phyloP scores from a whole-genome alignment of 2,797 vertebrate genomes.

The Vultur gryphus region DNA sequence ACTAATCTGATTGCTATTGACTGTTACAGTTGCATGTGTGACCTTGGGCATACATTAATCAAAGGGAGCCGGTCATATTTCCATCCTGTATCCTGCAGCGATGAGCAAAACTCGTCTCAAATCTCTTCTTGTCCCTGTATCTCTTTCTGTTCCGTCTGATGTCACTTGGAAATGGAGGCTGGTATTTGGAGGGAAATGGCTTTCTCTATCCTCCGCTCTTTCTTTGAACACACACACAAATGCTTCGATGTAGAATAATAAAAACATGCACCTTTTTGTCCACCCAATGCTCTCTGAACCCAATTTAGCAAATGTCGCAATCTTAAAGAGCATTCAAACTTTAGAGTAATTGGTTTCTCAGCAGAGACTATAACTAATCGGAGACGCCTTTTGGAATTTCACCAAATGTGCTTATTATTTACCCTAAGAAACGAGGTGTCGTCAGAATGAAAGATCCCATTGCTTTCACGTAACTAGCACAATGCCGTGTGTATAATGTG shows the following conservation, averaged over 20 bases:
- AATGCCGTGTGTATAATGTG: not conserved
- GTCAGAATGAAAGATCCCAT: not conserved
- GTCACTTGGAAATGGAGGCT: not conserved
- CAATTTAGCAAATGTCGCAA: not conserved
- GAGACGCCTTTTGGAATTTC: not conserved
- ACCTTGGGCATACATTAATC: conserved; percentile 66
- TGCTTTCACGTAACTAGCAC: not conserved
- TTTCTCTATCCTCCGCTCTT: not conserved
- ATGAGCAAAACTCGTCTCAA: conserved; percentile 1
- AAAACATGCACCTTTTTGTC: not conserved
- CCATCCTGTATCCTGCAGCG: not conserved
- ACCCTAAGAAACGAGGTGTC: not conserved
- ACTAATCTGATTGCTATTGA: conserved; percentile 70
- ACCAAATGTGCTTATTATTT: conserved; percentile 9
- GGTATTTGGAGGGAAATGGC: not conserved
- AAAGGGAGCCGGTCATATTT: conserved; percentile 28
- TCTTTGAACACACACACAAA: not conserved
- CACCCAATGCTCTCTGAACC: not conserved
- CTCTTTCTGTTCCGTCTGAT: not conserved
- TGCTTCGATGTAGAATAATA: not conserved
- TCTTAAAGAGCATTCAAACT: not conserved
- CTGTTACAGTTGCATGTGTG: conserved; percentile 36
- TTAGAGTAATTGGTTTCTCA: conserved; percentile 31
- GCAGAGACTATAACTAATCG: not conserved
- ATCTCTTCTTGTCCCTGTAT: not conserved